These are phyloP conservation scores for Lamellibrachia satsuma DNA, from an alignment of 2,888 invertebrate genomes.

Conservation along the genomic window DNA sequence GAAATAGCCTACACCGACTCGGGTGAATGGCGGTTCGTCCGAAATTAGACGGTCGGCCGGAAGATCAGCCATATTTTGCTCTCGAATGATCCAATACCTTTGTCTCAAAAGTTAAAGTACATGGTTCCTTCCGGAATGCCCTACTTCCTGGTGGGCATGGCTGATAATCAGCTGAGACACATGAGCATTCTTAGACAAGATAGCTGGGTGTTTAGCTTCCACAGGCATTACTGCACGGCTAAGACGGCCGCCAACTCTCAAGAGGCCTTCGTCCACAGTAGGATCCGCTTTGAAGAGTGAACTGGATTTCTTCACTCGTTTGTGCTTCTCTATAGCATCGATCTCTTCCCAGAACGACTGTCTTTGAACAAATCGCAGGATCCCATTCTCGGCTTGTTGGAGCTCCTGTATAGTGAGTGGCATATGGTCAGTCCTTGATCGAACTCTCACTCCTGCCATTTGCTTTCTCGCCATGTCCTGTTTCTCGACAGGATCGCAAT, in stretches of 20 bases:
- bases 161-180: background rate
- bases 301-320: slow-evolving; percentile 9
- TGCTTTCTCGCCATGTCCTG: background rate
- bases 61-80: slow-evolving; percentile 19
- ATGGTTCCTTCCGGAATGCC: slow-evolving; percentile 14
- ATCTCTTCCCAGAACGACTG: slow-evolving; percentile 26
- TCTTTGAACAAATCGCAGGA: slow-evolving; percentile 14
- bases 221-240: slow-evolving; percentile 28
- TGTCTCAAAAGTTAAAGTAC: background rate
- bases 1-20: slow-evolving; percentile 20
- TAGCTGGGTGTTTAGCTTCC: slow-evolving; percentile 39
- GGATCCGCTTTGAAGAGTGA: slow-evolving; percentile 37
- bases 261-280: slow-evolving; percentile 34
- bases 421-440: too few relatives aligned
- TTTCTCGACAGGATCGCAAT: too few relatives aligned
- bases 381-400: background rate
- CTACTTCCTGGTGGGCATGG: too few relatives aligned
- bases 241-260: slow-evolving; percentile 45
- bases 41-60: background rate
- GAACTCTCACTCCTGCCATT: background rate
- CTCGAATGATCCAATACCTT: slow-evolving; percentile 4
- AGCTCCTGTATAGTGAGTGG: slow-evolving; percentile 13
- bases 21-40: slow-evolving; percentile 8
- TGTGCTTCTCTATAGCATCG: background rate
- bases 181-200: slow-evolving; percentile 42